Conservation (phyloP, 2,113 vertebrate genomes). For the Larimichthys crocea region DNA sequence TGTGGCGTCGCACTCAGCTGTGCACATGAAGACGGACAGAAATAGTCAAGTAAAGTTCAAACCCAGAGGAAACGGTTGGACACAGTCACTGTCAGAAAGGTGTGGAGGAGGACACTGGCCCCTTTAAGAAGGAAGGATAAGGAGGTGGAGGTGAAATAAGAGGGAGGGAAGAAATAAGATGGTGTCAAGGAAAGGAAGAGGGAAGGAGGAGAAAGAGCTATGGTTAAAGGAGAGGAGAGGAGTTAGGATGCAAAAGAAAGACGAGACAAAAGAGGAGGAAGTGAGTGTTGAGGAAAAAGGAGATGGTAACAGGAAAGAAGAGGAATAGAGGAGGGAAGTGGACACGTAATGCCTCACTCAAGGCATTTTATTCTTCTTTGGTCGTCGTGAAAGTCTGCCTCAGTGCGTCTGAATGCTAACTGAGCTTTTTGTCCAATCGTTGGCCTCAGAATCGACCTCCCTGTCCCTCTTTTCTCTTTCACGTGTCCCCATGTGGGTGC, state of each 20-base stretch:
- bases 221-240: background rate
- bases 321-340: background rate
- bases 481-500: constrained; percentile 24
- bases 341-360: constrained; percentile 13
- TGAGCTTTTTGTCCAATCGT: constrained; percentile 30
- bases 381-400: constrained; percentile 36
- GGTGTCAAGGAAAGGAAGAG: background rate
- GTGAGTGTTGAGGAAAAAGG: background rate
- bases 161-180: background rate
- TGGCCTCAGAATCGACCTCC: constrained; percentile 35
- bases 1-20: background rate
- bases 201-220: background rate
- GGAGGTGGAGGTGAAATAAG: background rate
- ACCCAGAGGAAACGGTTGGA: background rate
- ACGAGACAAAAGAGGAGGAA: background rate
- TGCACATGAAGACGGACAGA: background rate
- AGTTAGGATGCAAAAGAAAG: too few relatives aligned
- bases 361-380: constrained; percentile 19
- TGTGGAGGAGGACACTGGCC: background rate
- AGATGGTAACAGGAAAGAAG: background rate
- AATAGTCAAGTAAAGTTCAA: background rate
- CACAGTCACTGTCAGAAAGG: too few relatives aligned
- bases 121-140: background rate
- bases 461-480: background rate
- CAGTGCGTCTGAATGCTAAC: constrained; percentile 47